Conservation (phyloP, 2,797 vertebrate genomes). For the Sebastes melanostomus region DNA sequence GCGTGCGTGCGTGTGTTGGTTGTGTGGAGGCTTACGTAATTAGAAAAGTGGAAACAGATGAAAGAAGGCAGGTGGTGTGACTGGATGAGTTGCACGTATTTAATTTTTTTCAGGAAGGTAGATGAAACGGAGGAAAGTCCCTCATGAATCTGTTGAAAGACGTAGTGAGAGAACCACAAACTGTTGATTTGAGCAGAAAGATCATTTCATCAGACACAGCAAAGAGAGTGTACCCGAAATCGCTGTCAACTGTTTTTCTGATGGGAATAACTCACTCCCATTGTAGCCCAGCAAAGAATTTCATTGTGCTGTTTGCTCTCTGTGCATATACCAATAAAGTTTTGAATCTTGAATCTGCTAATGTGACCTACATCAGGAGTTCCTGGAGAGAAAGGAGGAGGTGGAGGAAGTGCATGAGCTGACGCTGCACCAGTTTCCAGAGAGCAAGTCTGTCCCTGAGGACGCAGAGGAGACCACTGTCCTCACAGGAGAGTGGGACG, state of each 20-base stretch:
- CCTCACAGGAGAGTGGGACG: neutral
- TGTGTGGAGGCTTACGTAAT: neutral
- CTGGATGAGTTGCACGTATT: neutral
- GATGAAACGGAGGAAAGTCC: constrained; percentile 26
- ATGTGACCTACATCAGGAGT: constrained; percentile 41
- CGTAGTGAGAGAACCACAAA: constrained; percentile 3
- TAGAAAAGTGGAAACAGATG: neutral
- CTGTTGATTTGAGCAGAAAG: constrained; percentile 14
- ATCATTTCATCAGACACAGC: neutral
- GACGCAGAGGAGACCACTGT: neutral
- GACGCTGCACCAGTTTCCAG: constrained; percentile 30
- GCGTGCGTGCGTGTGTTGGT: neutral
- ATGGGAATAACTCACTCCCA: neutral
- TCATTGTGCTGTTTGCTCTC: neutral
- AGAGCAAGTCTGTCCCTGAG: neutral
- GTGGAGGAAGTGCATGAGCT: constrained; percentile 69
- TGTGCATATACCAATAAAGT: neutral
- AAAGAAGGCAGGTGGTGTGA: neutral
- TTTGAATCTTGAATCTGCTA: neutral
- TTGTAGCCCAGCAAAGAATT: neutral
- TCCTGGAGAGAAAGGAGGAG: constrained; percentile 60
- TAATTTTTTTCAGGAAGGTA: neutral
- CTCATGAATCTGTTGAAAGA: neutral
- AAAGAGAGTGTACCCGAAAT: neutral
- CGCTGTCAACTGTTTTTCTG: neutral